Evolutionary conservation across 2,797 vertebrate species (phyloP).

Genomic region (Anabacerthia variegaticeps): DNA sequence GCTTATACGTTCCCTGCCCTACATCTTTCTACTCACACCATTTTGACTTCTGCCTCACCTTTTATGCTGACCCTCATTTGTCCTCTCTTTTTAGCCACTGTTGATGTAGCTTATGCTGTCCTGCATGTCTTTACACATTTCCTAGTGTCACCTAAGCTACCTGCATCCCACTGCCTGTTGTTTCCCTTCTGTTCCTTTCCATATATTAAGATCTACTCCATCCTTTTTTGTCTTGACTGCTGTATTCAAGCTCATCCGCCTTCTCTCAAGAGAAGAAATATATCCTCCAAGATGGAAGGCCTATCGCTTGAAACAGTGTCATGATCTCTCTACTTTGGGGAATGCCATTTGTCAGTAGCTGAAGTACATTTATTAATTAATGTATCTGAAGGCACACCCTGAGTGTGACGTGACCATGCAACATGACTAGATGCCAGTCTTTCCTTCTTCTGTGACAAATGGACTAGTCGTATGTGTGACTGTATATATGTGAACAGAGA

Average conservation of each 20-base stretch:
- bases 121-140: background rate
- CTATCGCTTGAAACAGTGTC: background rate
- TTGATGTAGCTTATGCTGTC: background rate
- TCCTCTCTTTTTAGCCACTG: background rate
- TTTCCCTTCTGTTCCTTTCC: background rate
- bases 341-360: background rate
- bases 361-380: background rate
- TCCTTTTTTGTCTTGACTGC: background rate
- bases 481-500: background rate
- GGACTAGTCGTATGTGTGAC: background rate
- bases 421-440: background rate
- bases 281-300: background rate
- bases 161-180: background rate
- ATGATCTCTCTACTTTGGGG: background rate
- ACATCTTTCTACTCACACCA: background rate
- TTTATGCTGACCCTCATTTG: background rate
- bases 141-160: background rate
- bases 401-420: background rate
- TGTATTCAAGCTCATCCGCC: background rate
- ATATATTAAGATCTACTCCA: background rate
- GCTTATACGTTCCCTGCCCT: background rate
- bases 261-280: background rate
- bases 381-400: background rate
- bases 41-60: background rate
- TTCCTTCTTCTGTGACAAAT: background rate